A percentile compares a stretch with the other conserved stretches of the same genome.
phyloP scores from a whole-genome alignment of 23 tunicate species.

The Halocynthia roretzi region DNA sequence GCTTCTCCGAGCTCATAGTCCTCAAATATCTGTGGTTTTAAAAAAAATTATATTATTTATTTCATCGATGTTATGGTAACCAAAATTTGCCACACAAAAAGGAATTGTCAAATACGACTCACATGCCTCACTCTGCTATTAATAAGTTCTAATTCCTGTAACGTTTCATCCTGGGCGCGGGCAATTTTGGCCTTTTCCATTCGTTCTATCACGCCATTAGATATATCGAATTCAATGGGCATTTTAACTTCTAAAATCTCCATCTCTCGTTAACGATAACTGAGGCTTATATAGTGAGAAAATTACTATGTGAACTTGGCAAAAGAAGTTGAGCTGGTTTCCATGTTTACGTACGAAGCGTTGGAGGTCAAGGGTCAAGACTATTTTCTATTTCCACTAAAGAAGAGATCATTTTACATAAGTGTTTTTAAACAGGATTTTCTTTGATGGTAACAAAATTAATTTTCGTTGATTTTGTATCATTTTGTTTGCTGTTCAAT shows the following conservation, averaged over 20 bases:
- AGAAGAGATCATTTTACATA: no score
- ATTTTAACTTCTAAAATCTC: slow-evolving; percentile 19
- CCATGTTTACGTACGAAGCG: no score
- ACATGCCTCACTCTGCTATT: slow-evolving; percentile 40
- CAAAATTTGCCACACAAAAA: background rate
- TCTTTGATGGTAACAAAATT: no score
- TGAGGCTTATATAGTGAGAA: no score
- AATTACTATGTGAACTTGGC: no score
- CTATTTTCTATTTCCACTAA: no score
- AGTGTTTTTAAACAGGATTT: no score
- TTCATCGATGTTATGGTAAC: background rate
- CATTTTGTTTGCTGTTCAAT: no score
- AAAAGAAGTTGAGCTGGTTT: no score
- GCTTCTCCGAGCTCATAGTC: slow-evolving; percentile 40
- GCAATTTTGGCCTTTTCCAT: slow-evolving; percentile 13
- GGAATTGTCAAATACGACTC: background rate
- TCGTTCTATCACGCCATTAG: slow-evolving; percentile 13
- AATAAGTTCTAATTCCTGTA: slow-evolving; percentile 46
- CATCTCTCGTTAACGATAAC: background rate
- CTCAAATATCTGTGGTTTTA: slow-evolving; percentile 18
- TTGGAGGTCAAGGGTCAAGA: no score
- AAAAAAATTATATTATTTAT: background rate
- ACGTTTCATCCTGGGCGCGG: slow-evolving; percentile 44
- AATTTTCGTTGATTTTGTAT: no score
- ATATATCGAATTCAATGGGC: slow-evolving; percentile 4